These are phyloP conservation scores for Strigamia crassipes DNA, from an alignment of 2,888 invertebrate species.

Conservation along the genomic window DNA sequence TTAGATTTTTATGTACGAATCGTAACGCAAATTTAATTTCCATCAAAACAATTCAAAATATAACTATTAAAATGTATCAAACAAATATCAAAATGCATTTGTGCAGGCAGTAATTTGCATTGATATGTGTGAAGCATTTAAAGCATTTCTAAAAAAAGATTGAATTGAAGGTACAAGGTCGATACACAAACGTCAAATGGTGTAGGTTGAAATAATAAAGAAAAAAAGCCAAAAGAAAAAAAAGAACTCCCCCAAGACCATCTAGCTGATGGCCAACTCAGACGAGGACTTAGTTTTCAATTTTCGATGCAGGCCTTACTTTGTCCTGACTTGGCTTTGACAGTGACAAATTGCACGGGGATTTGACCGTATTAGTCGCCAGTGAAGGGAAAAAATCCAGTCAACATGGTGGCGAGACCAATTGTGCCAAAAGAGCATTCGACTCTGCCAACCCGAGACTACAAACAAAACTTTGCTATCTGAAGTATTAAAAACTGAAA, in stretches of 20 bases:
- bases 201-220: neutral
- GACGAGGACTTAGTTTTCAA: slow-evolving; percentile 50
- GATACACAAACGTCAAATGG: neutral
- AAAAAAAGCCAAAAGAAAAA: neutral
- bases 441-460: neutral
- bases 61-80: too few relatives aligned
- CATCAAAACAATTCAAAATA: too few relatives aligned
- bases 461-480: neutral
- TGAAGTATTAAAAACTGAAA: neutral
- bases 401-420: slow-evolving; percentile 40
- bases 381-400: slow-evolving; percentile 43
- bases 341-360: slow-evolving; percentile 51
- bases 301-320: slow-evolving; percentile 49
- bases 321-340: slow-evolving; percentile 48
- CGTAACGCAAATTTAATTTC: neutral
- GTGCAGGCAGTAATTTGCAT: too few relatives aligned
- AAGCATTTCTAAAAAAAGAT: neutral
- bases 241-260: slow-evolving; percentile 18
- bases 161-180: neutral
- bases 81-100: too few relatives aligned
- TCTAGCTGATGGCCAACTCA: slow-evolving; percentile 41
- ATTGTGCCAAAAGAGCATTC: slow-evolving; percentile 37
- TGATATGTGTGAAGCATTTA: neutral
- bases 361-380: slow-evolving; percentile 51
- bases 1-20: neutral